Base-by-base conservation (phyloP, 2,113 vertebrate species). In the Erinaceus europaeus region DNA sequence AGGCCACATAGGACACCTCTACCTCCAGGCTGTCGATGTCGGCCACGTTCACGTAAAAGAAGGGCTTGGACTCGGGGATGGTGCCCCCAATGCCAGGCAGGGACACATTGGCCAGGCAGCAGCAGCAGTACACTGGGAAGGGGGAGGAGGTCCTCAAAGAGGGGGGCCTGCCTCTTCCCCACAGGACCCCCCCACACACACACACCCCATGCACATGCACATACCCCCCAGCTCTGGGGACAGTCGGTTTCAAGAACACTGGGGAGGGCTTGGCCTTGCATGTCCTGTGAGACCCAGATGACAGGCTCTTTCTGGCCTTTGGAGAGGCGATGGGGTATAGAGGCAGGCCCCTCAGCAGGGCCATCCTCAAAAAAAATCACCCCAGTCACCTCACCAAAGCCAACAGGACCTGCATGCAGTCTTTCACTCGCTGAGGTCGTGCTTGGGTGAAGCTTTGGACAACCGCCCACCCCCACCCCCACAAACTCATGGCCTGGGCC, bases 21-120 rank as follows among this genome's bases (percentile, higher is more conserved):
- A 97, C 98, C 95, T 98, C 98, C 96, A 99, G 97, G 95, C 98
- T 96, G 86, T 97, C 94, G 93, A 99, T 99, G 97, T 99, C 99
- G 1, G 99, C 98, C 91, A 99, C 97, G 25, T 99, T 99, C 96
- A 99, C 97, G 18, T 99, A 99, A 97, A 99, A 99, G 96, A 99
- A 99, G 38, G 99, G 99, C 87, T 99, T 98, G 62, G 99, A 97
- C 90, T 99, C 99, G 0, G 99, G 99, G 29, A 99, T 97, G 25
- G 98, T 97, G 78, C 96, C 97, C 34, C 98, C 98, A 1, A 99
- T 97, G 72, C 98, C 98, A 5, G 99, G 99, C 77, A 99, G 95
- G 5, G 98, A 99, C 87, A 99, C 97, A 1, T 99, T 99, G 82
- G 99, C 98, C 95, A 99, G 98, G 92, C 98, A 99, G 96, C 99